phyloP scores from a whole-genome alignment of 2,888 invertebrate species.

The Nemurella pictetii region DNA sequence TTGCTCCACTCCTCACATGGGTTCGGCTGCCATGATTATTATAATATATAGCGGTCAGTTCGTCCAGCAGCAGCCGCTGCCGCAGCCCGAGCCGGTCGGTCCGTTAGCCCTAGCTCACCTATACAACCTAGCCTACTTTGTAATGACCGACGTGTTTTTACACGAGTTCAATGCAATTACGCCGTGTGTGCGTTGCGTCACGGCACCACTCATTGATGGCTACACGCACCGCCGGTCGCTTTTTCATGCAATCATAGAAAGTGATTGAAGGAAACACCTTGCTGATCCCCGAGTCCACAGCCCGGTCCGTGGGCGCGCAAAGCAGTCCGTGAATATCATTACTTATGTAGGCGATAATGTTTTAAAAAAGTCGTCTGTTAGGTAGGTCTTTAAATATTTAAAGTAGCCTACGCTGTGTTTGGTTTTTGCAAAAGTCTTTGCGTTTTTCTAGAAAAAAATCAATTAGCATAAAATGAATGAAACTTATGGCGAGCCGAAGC shows the following conservation, averaged over 20 bases:
- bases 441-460: background rate
- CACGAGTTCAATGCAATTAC: slow-evolving; percentile 6
- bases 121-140: slow-evolving; percentile 18
- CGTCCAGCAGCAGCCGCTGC: background rate
- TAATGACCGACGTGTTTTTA: slow-evolving; percentile 15
- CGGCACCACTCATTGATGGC: background rate
- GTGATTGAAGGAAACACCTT: background rate
- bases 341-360: background rate
- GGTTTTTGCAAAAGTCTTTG: background rate
- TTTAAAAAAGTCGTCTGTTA: background rate
- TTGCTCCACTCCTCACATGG: slow-evolving; percentile 12
- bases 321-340: background rate
- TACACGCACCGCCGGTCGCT: background rate
- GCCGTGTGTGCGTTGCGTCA: background rate
- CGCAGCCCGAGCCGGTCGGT: no score
- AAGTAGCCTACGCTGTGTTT: background rate
- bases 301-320: background rate
- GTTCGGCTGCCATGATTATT: background rate
- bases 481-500: background rate
- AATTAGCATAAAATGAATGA: background rate
- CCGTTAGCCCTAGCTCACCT: slow-evolving; percentile 9
- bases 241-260: background rate
- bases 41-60: background rate
- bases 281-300: background rate
- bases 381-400: background rate